Evolutionary conservation across 2,797 vertebrate species (phyloP).

Genomic region (Chrysolophus pictus): DNA sequence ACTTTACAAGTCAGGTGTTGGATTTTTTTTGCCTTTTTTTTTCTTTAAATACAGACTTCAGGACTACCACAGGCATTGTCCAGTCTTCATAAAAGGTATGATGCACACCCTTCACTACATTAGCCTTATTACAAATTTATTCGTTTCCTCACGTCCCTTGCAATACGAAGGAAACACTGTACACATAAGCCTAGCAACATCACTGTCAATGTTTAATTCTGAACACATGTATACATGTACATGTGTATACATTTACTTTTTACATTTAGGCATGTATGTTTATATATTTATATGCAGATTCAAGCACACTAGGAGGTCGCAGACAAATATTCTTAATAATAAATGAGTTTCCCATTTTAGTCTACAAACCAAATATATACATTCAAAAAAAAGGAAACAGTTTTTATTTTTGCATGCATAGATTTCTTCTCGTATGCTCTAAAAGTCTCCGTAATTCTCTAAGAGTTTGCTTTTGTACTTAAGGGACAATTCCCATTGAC

Average conservation of each 20-base stretch:
- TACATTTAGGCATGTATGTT: not conserved
- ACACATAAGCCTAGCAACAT: not conserved
- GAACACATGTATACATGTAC: not conserved
- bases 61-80: not conserved
- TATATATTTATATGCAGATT: not conserved
- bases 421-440: not conserved
- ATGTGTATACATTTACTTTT: not conserved
- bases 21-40: no score
- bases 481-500: not conserved
- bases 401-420: not conserved
- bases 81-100: not conserved
- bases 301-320: not conserved
- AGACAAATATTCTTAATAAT: constrained; percentile 10
- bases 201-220: not conserved
- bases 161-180: not conserved
- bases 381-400: not conserved
- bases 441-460: not conserved
- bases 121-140: accelerated
- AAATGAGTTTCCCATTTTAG: not conserved
- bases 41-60: not conserved
- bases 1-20: not conserved
- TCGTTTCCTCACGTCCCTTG: not conserved
- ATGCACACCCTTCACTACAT: not conserved
- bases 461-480: not conserved
- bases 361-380: not conserved